Base-by-base conservation (phyloP, 2,113 vertebrate species). In the Cyprinus carpio region DNA sequence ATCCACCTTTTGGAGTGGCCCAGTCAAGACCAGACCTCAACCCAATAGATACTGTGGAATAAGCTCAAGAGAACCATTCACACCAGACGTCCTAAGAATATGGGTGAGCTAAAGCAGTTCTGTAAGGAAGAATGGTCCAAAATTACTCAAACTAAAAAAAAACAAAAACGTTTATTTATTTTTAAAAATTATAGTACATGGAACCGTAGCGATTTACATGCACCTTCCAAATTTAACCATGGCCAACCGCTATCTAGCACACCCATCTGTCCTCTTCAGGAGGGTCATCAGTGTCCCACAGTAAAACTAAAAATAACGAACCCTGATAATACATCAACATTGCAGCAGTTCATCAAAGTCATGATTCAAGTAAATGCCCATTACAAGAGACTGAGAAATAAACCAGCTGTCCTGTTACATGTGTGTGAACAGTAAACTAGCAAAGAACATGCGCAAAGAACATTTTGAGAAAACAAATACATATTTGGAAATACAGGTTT, bases 291-390 rank as follows among this genome's bases (percentile, higher is more conserved):
- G 49, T 31, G 20, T 75, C 29, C 9, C 62, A 65, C 60, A n/a
- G 82, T 40, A 34, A 8, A 40, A 74, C 16, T 15, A 81, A 27
- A 18, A 51, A 67, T 27, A 6, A 51, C 84, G 90, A 23, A 31
- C 90, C 91, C 91, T 88, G 90, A 91, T 87, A 90, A 89, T 87
- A 91, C 85, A 87, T 81, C 85, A 90, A 91, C 89, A 88, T 90
- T 84, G 92, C 88, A 90, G 88, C 25, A 90, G 76, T 87, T 87
- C 76, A 46, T 90, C 82, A 90, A 92, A 87, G 84, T 89, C 84
- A 84, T 87, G 81, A 90, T 92, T 93, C 90, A 93, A 94, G 91
- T 92, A 93, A 88, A 89, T 89, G 91, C 85, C 58, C 87, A 87
- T 86, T 43, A 56, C 18, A 11, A 75, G 10, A 74, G 58, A 75